Conservation (phyloP, 92 coral and sea anemone species). For the Isaurus tuberculatus region DNA sequence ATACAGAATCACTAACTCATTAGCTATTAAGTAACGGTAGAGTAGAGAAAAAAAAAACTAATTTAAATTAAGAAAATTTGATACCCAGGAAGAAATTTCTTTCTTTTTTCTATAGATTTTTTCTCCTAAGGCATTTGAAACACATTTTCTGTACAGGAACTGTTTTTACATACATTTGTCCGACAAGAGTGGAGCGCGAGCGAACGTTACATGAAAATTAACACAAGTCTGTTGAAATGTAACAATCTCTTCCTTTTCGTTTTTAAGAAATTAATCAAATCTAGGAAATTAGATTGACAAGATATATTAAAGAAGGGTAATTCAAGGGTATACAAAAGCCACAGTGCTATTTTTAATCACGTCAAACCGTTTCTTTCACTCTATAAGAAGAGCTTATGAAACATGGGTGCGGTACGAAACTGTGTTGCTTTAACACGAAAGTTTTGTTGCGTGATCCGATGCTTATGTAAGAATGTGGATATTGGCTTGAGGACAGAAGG, state of each 20-base stretch:
- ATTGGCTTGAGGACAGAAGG: slow-evolving; percentile 18
- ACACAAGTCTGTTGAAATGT: neutral
- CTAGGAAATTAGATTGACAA: too few relatives aligned
- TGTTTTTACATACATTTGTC: neutral
- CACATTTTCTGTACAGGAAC: neutral
- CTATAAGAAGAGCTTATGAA: neutral
- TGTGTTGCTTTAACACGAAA: neutral
- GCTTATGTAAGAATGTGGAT: slow-evolving; percentile 4
- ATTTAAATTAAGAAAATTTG: too few relatives aligned
- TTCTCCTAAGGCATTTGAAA: neutral
- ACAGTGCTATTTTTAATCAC: too few relatives aligned
- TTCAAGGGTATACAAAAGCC: too few relatives aligned
- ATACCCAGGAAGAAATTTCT: too few relatives aligned
- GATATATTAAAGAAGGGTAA: too few relatives aligned
- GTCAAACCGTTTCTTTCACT: neutral
- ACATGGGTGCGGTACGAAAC: neutral
- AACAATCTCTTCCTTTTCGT: neutral
- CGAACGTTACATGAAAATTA: neutral
- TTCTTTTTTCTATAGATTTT: too few relatives aligned
- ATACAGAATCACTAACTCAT: too few relatives aligned
- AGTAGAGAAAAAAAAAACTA: too few relatives aligned
- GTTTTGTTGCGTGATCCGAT: slow-evolving; percentile 22
- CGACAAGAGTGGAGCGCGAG: neutral
- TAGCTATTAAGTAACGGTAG: too few relatives aligned
- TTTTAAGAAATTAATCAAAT: too few relatives aligned